Evolutionary conservation across 2,888 invertebrate genomes (phyloP), one percentile per base, ranked within the genome.

Genomic region (Octonoba sinensis): DNA sequence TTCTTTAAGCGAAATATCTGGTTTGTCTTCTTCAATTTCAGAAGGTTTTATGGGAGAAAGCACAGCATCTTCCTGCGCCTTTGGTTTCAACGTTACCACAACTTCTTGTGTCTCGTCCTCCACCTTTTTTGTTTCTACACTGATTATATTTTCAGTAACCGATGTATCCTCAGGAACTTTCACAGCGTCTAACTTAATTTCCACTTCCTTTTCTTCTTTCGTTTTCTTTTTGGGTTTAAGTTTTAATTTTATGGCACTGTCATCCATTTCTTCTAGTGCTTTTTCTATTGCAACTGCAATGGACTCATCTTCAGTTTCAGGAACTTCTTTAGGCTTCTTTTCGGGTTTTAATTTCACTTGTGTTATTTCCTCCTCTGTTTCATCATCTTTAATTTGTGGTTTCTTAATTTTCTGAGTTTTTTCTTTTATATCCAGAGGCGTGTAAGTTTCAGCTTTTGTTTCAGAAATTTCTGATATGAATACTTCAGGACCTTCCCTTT

Each of bases 401-500:
- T 79, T 79, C n/a, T 70, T 64, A 8, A 64, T 36, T 18, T 81
- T 72, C 46, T 69, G 67, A 8, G 1, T 36, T 36, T 11, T 11
- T 11, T 8, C 36, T 36, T 36, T 36, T 11, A 1, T 4, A 11
- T 36, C 36, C 8, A 36, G 4, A 51, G 18, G 1, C n/a, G 47
- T 46, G 24, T 67, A 4, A 67, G 67, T 82, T 67, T 76, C 66
- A 13, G 77, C 57, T 76, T 72, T 77, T 22, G 83, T 81, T 73
- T 85, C 78, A 22, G 74, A 22, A 15, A 75, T 56, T 82, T 82
- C 76, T 36, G 76, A 66, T 24, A 74, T 67, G 1, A 72, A 74
- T 36, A 79, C 83, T 65, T 78, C 73, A 3, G 82, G 74, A 18
- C 77, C 76, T 67, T 75, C 78, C 56, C 81, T 65, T 18, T 69